These are phyloP conservation scores for Brachionus rubens DNA, from an alignment of 1,140 invertebrate genomes.

Conservation along the genomic window DNA sequence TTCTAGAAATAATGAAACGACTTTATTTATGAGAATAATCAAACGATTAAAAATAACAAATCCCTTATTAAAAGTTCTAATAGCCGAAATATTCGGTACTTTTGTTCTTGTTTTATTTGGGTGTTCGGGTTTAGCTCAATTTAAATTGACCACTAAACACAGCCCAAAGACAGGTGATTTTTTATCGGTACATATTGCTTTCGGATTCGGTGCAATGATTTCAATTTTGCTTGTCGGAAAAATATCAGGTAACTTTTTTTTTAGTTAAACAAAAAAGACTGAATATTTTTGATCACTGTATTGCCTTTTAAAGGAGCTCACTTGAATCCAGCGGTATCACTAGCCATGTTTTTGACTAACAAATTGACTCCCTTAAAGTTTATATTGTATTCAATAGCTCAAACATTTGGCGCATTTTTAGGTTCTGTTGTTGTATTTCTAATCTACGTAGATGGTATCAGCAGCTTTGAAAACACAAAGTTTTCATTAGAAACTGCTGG, in stretches of 20 bases:
- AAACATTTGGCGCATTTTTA: conserved; percentile 36
- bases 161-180: neutral
- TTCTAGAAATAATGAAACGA: no score
- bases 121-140: conserved; percentile 16
- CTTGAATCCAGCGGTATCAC: no score
- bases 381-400: conserved; percentile 28
- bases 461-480: neutral
- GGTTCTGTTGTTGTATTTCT: conserved; percentile 13
- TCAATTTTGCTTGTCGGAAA: conserved; percentile 28
- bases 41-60: neutral
- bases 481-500: conserved; percentile 7
- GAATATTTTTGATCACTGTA: conserved; percentile 47
- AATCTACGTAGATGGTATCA: conserved; percentile 14
- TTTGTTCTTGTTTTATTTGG: conserved; percentile 30
- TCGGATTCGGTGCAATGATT: conserved; percentile 4
- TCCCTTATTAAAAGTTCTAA: neutral
- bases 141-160: neutral
- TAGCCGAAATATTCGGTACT: conserved; percentile 11
- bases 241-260: conserved; percentile 28
- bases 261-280: neutral
- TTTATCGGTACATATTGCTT: neutral
- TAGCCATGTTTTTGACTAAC: conserved; percentile 54
- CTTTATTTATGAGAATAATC: no score
- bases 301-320: conserved; percentile 67
- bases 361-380: neutral